phyloP scores from a whole-genome alignment of 2,797 vertebrate genomes.

The Prunella strophiata region DNA sequence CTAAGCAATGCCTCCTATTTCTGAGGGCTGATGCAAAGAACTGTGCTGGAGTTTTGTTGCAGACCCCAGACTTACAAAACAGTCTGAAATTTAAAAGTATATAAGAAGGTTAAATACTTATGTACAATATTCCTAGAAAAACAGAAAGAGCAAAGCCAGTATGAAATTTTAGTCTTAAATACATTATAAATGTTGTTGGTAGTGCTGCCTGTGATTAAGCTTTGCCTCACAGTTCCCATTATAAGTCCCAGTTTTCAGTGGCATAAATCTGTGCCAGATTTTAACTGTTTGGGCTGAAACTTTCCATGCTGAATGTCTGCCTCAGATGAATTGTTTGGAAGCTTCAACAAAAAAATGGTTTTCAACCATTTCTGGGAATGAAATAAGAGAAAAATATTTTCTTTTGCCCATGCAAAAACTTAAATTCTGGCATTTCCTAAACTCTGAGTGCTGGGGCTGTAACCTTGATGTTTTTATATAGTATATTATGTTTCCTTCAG shows the following conservation, averaged over 20 bases:
- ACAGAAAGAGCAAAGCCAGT: neutral
- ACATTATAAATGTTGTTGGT: neutral
- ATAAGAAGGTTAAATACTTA: neutral
- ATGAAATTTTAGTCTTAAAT: conserved; percentile 43
- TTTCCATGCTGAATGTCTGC: conserved; percentile 64
- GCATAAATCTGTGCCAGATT: conserved; percentile 38
- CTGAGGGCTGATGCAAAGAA: neutral
- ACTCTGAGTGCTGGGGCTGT: conserved; percentile 8
- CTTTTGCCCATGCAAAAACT: conserved; percentile 62
- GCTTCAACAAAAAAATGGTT: conserved; percentile 58
- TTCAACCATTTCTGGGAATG: conserved; percentile 68
- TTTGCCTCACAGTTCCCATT: conserved; percentile 64
- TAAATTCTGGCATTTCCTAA: conserved; percentile 52
- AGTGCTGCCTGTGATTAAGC: conserved; percentile 43
- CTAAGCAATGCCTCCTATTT: neutral
- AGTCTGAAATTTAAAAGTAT: neutral
- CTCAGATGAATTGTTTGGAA: conserved; percentile 67
- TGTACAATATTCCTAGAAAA: conserved; percentile 51
- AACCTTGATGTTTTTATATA: conserved; percentile 31
- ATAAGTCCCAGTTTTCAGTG: conserved; percentile 43
- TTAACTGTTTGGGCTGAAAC: conserved; percentile 67
- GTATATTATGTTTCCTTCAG: conserved; percentile 24
- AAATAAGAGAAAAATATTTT: conserved; percentile 66
- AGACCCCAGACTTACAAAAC: neutral
- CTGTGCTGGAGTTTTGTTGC: neutral